phyloP scores from a whole-genome alignment of 2,113 vertebrate genomes.

The Smithornis capensis region DNA sequence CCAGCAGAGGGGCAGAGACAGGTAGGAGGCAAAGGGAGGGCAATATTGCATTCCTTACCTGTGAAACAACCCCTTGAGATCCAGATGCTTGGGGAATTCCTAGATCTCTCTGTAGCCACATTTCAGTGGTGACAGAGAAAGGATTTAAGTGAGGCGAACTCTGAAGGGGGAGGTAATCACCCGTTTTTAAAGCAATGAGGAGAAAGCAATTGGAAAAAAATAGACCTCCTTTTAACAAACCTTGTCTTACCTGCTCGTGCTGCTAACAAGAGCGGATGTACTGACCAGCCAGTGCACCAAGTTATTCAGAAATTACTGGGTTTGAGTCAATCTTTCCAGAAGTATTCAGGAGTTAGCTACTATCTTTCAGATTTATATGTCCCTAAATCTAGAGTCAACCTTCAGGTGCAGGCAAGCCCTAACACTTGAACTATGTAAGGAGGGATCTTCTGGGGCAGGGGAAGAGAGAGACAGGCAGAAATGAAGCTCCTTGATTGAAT shows the following conservation, averaged over 20 bases:
- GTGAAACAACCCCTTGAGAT: background rate
- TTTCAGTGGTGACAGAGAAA: background rate
- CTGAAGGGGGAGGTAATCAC: background rate
- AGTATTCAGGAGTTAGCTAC: background rate
- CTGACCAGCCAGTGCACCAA: rapidly evolving
- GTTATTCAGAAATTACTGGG: background rate
- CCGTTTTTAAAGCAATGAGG: background rate
- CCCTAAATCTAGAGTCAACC: background rate
- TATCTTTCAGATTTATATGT: background rate
- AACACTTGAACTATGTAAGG: background rate
- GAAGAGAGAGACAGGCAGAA: background rate
- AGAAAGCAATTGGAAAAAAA: background rate
- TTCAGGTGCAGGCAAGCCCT: constrained; percentile 15
- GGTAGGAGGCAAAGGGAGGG: background rate
- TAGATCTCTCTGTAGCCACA: background rate
- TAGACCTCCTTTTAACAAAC: background rate
- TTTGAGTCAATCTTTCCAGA: background rate
- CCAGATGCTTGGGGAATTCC: constrained; percentile 27
- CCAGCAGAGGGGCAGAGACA: background rate
- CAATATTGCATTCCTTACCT: background rate
- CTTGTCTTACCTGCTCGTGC: background rate
- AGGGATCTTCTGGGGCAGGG: background rate
- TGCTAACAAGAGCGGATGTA: background rate
- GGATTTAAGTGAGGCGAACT: background rate
- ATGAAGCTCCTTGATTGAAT: background rate